A percentile compares a stretch with the other conserved stretches of the same genome.
Evolutionary conservation across 2,888 invertebrate species (phyloP).

Genomic region (Tenthredo distinguenda): DNA sequence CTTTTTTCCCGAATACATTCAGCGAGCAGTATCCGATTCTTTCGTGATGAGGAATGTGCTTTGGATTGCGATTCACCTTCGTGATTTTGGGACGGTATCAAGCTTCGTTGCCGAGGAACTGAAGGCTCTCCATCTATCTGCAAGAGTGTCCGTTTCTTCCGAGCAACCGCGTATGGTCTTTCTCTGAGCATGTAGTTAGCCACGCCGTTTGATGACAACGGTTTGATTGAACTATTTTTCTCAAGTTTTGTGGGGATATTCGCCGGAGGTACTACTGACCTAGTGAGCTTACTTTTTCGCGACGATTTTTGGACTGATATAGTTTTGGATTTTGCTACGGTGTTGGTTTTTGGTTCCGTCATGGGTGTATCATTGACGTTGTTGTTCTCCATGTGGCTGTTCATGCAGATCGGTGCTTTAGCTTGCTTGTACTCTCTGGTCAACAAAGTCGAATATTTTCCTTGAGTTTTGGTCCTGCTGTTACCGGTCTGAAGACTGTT

Average conservation of each 20-base stretch:
- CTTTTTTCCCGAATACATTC: neutral
- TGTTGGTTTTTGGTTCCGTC: neutral
- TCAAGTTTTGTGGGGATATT: conserved; percentile 28
- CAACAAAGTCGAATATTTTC: neutral
- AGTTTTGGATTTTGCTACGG: neutral
- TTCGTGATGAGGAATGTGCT: neutral
- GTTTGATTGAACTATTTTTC: neutral
- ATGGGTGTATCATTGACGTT: neutral
- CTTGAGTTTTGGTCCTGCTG: neutral
- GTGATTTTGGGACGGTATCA: neutral
- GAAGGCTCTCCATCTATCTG: neutral
- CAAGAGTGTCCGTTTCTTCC: neutral
- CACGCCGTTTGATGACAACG: neutral
- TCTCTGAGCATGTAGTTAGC: neutral
- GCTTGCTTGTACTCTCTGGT: neutral
- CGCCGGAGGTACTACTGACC: neutral
- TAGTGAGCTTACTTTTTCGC: neutral
- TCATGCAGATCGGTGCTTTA: neutral
- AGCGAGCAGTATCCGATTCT: neutral
- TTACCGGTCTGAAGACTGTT: neutral
- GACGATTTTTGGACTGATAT: neutral
- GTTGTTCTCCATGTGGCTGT: neutral
- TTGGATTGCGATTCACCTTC: neutral
- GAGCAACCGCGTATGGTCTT: neutral
- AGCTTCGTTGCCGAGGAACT: neutral